Evolutionary conservation across 2,888 invertebrate genomes (phyloP), one percentile per base, ranked within the genome.

Genomic region (Aspidiotus rigidus): DNA sequence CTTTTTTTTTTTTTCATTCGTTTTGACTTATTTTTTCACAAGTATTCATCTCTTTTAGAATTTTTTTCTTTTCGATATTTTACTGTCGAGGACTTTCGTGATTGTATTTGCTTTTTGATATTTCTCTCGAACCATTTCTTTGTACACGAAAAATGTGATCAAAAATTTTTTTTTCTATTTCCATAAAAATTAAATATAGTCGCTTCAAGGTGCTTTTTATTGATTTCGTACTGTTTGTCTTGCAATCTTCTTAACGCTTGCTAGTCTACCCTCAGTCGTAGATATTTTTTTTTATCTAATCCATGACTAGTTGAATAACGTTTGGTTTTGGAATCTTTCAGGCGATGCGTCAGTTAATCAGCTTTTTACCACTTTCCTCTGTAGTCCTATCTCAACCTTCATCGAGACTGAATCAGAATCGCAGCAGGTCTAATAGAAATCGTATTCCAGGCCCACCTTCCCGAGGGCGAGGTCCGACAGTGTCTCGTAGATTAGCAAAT

Each of bases 391-490:
- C 42, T 17, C n/a, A 39, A 3, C 44, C 49, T 1, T 49, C 59
- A 2, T 10, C 57, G 28, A 59, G 67, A 60, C 49, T 49, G 39
- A 59, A 15, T 17, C 44, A 44, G 7, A 60, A 40, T 49, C 40
- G 13, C 7, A 39, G 53, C 2, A 17, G 44, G 17, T 49, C 13
- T 15, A 44, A 7, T 53, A 60, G 60, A 53, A 44, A 59, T 44
- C 67, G 67, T 28, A 40, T 44, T 17, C 39, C 13, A n/a, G 67
- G 67, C 7, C 67, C 60, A 8, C 57, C 49, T 15, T 49, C 60
- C 0, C 57, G 59, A 28, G 67, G 67, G 9, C 60, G 67, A 39
- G 67, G 67, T 13, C 67, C 67, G 13, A 66, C 64, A 0, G 28
- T 59, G 28, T 28, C 16, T 59, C 57, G 57, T 40, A 41, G 64